phyloP scores from a whole-genome alignment of 2,113 vertebrate species.

The Grus americana region DNA sequence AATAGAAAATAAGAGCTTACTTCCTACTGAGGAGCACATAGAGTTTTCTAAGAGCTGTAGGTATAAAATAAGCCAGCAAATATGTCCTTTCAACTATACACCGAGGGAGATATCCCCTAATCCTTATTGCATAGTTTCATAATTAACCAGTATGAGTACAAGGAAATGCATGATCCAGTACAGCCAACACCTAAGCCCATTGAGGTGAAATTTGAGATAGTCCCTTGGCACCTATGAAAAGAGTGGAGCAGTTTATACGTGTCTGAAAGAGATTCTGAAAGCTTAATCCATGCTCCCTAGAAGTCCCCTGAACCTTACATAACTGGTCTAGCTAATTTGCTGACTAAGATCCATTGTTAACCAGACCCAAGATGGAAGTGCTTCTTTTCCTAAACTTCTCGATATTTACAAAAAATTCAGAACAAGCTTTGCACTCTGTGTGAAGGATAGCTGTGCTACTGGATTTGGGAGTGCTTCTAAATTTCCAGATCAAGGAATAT shows the following conservation, averaged over 20 bases:
- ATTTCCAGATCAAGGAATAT: neutral
- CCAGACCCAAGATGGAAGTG: neutral
- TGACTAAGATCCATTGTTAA: neutral
- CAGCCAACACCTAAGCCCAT: accelerated
- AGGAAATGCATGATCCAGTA: neutral
- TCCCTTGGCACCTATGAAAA: neutral
- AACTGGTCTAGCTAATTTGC: neutral
- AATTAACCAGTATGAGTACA: neutral
- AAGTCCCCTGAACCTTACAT: neutral
- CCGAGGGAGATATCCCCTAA: neutral
- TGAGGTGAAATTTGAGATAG: neutral
- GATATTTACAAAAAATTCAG: neutral
- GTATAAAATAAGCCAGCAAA: neutral
- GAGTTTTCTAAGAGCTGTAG: neutral
- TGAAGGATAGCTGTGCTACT: neutral
- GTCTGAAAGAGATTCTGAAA: neutral
- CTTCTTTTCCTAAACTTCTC: neutral
- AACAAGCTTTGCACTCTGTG: neutral
- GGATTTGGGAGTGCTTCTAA: neutral
- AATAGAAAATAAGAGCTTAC: neutral
- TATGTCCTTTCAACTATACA: neutral
- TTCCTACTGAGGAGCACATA: neutral
- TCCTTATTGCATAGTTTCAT: neutral
- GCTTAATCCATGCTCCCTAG: neutral
- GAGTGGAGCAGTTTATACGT: neutral